Base-by-base conservation (phyloP, 2,888 invertebrate species). In the Brachyptera risi region DNA sequence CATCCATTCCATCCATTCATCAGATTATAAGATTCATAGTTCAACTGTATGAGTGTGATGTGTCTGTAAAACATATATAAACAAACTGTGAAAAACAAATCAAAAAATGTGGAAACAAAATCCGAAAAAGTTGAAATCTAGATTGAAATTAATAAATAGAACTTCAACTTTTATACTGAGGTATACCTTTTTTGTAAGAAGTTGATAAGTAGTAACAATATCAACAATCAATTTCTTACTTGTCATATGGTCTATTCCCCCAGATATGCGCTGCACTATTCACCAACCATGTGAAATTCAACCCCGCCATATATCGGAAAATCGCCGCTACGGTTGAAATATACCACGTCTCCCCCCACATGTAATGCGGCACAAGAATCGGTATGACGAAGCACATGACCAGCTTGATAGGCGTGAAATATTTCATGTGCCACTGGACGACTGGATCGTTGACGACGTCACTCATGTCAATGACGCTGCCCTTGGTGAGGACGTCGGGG, bases 361-460 rank as follows among this genome's bases (percentile, higher is more conserved):
- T 70, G 58, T 76, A 78, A 37, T 78, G 72, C 1, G 86, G 84
- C 13, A 85, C 69, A 0, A 76, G 47, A 1, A 78, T 75, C 7
- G 86, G 86, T 13, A 86, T 26, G 1, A 82, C 65, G 69, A 85
- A 83, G 68, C 82, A 81, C 47, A 77, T 71, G 1, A 83, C 40
- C 27, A 81, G 27, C 65, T 81, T 80, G 64, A 83, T 71, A 2
- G 73, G 74, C 27, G 75, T 62, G 71, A 82, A 83, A 68, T 78
- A 74, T 84, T 86, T 89, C 67, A 87, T 84, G 73, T 93, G 91
- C 71, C 92, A 90, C 37, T 77, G 77, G 1, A 90, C 79, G 0
- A 94, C 80, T 0, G 91, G 89, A 77, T 96, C 94, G 21, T 78
- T 78, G 24, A 78, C 66, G 21, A 96, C 80, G 72, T 96, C 96